Base-by-base conservation (phyloP, 2,888 invertebrate genomes). In the Falcaria lacertinaria region DNA sequence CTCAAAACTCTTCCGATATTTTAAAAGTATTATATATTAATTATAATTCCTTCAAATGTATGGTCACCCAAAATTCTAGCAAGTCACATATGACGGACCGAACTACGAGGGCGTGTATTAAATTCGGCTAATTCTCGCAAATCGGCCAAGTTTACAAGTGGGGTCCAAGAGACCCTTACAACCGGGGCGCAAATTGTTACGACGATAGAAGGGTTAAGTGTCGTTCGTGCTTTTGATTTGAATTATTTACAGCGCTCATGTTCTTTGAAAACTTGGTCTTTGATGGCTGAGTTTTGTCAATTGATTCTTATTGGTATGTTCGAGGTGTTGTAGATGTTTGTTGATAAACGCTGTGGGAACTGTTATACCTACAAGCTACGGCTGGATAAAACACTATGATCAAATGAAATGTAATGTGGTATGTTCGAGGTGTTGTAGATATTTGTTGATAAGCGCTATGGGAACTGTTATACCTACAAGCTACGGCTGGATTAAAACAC, bases 71-170 rank as follows among this genome's bases (percentile, higher is more conserved):
- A 59, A 35, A 42, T 62, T 60, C 48, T 45, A 53, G 50, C 63
- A 64, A 72, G 69, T 69, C 71, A 69, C 70, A 68, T 73, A 72
- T 64, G 69, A 72, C 60, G 62, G 62, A 56, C 57, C 55, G 49
- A 50, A 60, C 3, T 19, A 61, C 54, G 55, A 46, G 59, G 59
- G 58, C 63, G 65, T 25, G 25, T 70, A 74, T 80, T 80, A 82
- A 80, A 78, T 73, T 74, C 64, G 61, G 72, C 71, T 78, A 76
- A 80, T 79, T 72, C 63, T 54, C 64, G 66, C 53, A 77, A 80
- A 82, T 81, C 74, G 79, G 53, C 52, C 60, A 75, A 79, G 69
- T 78, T 76, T 60, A 55, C 61, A 68, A 74, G 71, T 70, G 60
- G 69, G 74, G 70, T 72, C 65, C 58, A 60, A 62, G 66, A 61